Percentiles rank a stretch among this genome's conserved stretches.
phyloP scores from a whole-genome alignment of 1,140 invertebrate genomes.

The Orius insidiosus region DNA sequence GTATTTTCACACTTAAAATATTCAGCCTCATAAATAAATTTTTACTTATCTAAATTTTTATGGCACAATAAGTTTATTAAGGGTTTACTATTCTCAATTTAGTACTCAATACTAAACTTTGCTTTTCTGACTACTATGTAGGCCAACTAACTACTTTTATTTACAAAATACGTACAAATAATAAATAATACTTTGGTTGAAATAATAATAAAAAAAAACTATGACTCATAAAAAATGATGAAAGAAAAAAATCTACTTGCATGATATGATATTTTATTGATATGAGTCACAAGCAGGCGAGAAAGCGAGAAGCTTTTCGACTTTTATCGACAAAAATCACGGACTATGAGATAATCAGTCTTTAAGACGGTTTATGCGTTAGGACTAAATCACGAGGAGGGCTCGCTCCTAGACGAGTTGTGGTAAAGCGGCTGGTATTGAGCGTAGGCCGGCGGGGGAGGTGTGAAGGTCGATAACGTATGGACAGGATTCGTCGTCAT shows the following conservation, averaged over 20 bases:
- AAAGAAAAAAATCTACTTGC: background rate
- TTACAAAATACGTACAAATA: slow-evolving; percentile 7
- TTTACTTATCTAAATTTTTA: background rate
- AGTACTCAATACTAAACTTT: background rate
- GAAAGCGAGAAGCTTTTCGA: background rate
- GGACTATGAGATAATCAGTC: background rate
- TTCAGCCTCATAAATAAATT: background rate
- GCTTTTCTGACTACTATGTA: slow-evolving; percentile 9
- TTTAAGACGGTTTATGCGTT: slow-evolving; percentile 1
- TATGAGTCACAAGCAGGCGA: slow-evolving; percentile 17
- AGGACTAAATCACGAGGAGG: slow-evolving; percentile 5
- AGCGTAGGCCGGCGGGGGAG: slow-evolving; percentile 9
- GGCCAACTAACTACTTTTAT: slow-evolving; percentile 16
- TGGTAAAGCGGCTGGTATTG: slow-evolving; percentile 18
- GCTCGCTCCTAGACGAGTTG: slow-evolving; percentile 17
- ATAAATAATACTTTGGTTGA: background rate
- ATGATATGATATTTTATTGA: slow-evolving; percentile 12
- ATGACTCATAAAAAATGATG: background rate
- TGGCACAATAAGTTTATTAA: background rate
- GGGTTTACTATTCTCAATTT: background rate
- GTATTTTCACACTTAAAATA: slow-evolving; percentile 6
- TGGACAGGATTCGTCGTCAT: slow-evolving; percentile 12
- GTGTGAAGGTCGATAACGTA: slow-evolving; percentile 12
- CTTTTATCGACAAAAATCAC: slow-evolving; percentile 1
- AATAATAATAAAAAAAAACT: background rate